Conservation (phyloP, 2,113 vertebrate species). For the Phodopus roborovskii region DNA sequence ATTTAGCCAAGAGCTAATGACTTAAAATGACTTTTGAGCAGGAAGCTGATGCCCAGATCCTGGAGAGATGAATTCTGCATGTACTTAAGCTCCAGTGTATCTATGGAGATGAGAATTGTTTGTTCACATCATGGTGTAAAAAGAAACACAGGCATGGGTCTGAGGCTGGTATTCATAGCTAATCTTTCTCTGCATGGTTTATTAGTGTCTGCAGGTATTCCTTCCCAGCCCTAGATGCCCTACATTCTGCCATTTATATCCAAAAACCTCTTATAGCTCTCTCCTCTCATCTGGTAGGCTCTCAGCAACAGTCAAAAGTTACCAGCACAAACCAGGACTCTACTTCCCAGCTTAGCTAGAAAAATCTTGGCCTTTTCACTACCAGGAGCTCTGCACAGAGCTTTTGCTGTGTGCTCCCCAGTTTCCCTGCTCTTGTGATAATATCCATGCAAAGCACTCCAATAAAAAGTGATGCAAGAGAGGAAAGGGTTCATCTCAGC, state of each 20-base stretch:
- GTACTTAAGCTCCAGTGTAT: background rate
- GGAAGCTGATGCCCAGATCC: background rate
- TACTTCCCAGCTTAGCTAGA: background rate
- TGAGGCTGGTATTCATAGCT: background rate
- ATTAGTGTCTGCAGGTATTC: background rate
- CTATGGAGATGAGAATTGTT: background rate
- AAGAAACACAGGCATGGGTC: background rate
- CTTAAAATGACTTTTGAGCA: background rate
- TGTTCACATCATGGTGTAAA: background rate
- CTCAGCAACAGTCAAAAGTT: rapidly evolving
- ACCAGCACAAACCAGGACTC: rapidly evolving
- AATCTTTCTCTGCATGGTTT: background rate
- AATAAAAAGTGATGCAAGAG: background rate
- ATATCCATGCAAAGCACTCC: background rate
- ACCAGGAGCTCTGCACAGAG: rapidly evolving
- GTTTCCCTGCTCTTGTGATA: rapidly evolving
- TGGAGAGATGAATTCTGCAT: background rate
- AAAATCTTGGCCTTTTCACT: too few species aligned
- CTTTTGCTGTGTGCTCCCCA: background rate
- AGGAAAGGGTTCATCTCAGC: background rate
- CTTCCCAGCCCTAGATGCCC: background rate
- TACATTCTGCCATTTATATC: too few species aligned
- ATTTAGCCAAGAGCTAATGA: background rate
- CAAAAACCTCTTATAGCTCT: too few species aligned
- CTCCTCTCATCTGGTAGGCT: background rate